Base-by-base conservation (phyloP, 1,140 invertebrate species). In the Drosophila oshimai region DNA sequence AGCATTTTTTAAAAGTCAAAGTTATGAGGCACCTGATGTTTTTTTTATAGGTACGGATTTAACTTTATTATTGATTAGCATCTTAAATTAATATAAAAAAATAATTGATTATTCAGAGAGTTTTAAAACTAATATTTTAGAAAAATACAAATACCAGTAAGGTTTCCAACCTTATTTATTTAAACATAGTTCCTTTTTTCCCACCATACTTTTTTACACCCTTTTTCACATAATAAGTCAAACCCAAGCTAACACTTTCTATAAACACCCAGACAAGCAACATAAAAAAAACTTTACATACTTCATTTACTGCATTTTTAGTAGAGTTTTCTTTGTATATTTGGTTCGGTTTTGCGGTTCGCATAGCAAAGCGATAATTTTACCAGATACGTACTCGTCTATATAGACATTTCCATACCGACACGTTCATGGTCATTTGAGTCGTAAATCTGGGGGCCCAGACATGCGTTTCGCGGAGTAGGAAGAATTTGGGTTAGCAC, bases 341-440 rank as follows among this genome's bases (percentile, higher is more conserved):
- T 45, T 15, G 13, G 39, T 24, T 50, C 17, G 26, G 60, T 28
- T 49, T 44, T 71, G 42, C 28, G 22, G 67, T 51, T 70, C 22
- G 68, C 68, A 72, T 72, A 61, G 44, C 67, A 4, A 60, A 34
- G 67, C 68, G 54, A 72, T 72, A 72, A 51, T 72, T 51, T 50
- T 17, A 31, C 18, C 34, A 65, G 58, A 64, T 65, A 71, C 45
- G 18, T 60, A 71, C 37, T 26, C 46, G 39, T 51, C 54, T 42
- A 71, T 54, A 68, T 68, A 51, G 47, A 51, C 33, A 42, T 20
- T 34, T 74, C 44, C 70, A 73, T 73, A 74, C 71, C 70, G 50
- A 72, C 68, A 71, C 70, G 71, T 73, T 73, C 70, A 73, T 67
- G 70, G 70, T 73, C 70, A 73, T 73, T 73, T 65, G 70, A 73